phyloP scores from a whole-genome alignment of 2,113 vertebrate species.

The Pagrus major region DNA sequence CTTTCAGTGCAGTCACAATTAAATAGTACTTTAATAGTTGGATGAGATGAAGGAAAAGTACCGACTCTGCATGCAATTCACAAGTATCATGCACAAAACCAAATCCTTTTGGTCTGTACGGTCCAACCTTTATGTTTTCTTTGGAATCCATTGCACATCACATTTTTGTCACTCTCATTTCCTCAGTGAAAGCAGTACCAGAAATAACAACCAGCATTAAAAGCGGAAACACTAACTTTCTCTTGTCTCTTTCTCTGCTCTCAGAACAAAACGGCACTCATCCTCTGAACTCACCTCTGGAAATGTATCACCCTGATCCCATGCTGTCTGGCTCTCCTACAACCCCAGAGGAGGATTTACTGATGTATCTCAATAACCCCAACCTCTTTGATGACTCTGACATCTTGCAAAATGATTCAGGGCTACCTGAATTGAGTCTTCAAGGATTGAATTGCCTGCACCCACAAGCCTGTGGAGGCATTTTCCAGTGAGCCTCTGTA shows the following conservation, averaged over 20 bases:
- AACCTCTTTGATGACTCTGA: conserved; percentile 1
- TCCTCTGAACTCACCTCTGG: background rate
- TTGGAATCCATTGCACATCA: background rate
- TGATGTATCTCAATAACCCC: conserved; percentile 30
- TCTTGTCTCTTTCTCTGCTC: conserved; percentile 10
- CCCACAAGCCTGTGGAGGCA: conserved; percentile 48
- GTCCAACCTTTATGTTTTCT: background rate
- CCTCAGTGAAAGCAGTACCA: background rate
- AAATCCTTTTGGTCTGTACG: background rate
- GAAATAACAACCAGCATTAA: background rate
- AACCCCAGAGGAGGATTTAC: conserved; percentile 12
- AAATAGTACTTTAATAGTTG: background rate
- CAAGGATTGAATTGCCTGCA: background rate
- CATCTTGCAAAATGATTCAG: conserved; percentile 3
- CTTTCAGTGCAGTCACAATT: background rate
- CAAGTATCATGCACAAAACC: background rate
- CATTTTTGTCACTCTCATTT: conserved; percentile 22
- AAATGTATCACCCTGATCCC: conserved; percentile 56
- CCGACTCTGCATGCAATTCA: background rate
- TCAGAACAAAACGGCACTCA: conserved; percentile 47
- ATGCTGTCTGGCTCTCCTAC: conserved; percentile 47
- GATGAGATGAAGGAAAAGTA: background rate
- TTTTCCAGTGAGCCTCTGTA: conserved; percentile 36
- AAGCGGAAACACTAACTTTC: background rate
- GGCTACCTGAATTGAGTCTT: conserved; percentile 7